Conservation (phyloP, 2,113 vertebrate genomes). For the Delphinapterus leucas region DNA sequence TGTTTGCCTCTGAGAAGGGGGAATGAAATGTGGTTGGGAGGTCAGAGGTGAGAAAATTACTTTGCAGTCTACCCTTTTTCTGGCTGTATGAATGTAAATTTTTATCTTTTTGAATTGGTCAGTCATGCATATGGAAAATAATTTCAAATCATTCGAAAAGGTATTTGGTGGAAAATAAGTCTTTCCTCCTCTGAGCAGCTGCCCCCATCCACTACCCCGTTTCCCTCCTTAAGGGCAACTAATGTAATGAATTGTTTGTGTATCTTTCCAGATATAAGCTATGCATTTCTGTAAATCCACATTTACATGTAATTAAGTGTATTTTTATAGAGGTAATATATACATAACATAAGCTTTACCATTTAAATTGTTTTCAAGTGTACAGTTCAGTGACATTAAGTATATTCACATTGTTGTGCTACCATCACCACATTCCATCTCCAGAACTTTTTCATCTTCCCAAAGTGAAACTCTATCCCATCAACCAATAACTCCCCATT, state of each 20-base stretch:
- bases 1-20: neutral
- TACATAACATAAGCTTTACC: neutral
- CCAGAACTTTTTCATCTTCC: neutral
- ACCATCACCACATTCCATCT: fast-evolving
- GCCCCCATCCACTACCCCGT: fast-evolving
- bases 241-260: fast-evolving
- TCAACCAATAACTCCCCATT: too few relatives aligned
- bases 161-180: neutral
- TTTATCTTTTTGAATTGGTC: neutral
- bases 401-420: neutral
- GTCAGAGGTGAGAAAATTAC: neutral
- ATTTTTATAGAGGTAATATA: neutral
- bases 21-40: neutral
- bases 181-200: neutral
- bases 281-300: neutral
- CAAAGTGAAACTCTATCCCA: neutral
- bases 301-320: too few relatives aligned
- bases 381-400: neutral
- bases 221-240: neutral
- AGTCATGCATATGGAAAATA: neutral
- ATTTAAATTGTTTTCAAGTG: neutral
- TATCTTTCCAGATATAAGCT: neutral
- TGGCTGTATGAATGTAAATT: neutral
- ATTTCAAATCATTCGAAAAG: neutral
- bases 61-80: neutral